Base-by-base conservation (phyloP, 2,888 invertebrate species). In the Drosophila pegasa region DNA sequence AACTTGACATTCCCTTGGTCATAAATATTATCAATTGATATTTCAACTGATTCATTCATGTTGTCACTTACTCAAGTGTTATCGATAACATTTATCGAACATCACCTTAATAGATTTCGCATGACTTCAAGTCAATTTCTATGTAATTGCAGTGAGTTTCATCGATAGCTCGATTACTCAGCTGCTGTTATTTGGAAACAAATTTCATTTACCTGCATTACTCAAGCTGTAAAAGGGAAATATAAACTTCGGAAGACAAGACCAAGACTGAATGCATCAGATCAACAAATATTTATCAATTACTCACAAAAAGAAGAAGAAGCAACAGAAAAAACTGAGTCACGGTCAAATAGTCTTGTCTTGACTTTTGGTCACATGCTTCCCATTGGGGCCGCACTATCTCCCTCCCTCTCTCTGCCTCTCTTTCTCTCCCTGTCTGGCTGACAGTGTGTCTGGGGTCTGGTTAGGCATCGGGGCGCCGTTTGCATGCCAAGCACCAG, bases 241-340 rank as follows among this genome's bases (percentile, higher is more conserved):
- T 22, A 60, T 52, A 63, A 67, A 67, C 58, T 61, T 59, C 20
- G n/a, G 22, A 50, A 41, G 50, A 57, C 43, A 29, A 31, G 52
- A 55, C 50, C 48, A 47, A 72, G 65, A 66, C 63, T 66, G 69
- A 80, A 57, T 77, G 83, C 83, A 86, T 64, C 62, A 66, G 75
- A 57, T 66, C 61, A 18, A 48, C 69, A 87, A 88, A 80, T 83
- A 87, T 87, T 88, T 71, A 78, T 59, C 68, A 78, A 72, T 80
- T 86, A 80, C 84, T 75, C 69, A 80, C 63, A 81, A 12, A 45
- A 16, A 18, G 16, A 2, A n/a, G 8, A 22, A 9, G 45, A 47
- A 18, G 27, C 1, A 18, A 16, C 18, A 12, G 14, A 18, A 27
- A 27, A 33, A 63, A 72, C 81, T 88, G 88, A 83, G 83, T 88